These are phyloP conservation scores for Syritta pipiens DNA, from an alignment of 2,888 invertebrate genomes.

Conservation along the genomic window DNA sequence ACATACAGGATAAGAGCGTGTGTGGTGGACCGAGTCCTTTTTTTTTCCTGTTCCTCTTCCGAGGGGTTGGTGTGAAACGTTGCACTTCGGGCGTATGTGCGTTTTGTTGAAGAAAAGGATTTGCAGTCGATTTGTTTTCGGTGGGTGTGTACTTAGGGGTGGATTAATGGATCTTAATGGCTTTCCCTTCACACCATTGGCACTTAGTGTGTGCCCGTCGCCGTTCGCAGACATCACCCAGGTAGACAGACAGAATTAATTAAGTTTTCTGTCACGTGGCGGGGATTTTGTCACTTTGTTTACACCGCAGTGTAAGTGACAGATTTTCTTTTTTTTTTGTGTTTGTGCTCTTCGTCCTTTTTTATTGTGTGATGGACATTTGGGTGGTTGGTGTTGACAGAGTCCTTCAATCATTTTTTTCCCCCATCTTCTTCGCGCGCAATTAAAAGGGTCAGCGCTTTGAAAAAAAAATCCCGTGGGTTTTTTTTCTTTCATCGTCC, in stretches of 20 bases:
- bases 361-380: slow-evolving; percentile 11
- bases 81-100: slow-evolving; percentile 74
- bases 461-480: too few relatives aligned
- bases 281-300: slow-evolving; percentile 67
- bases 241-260: slow-evolving; percentile 64
- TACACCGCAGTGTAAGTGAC: slow-evolving; percentile 65
- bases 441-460: slow-evolving; percentile 39
- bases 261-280: slow-evolving; percentile 68
- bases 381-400: slow-evolving; percentile 41
- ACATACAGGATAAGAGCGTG: slow-evolving; percentile 67
- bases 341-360: slow-evolving; percentile 14
- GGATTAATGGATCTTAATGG: slow-evolving; percentile 68
- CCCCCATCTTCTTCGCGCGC: neutral
- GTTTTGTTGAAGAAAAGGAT: slow-evolving; percentile 66
- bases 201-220: slow-evolving; percentile 34
- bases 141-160: slow-evolving; percentile 59
- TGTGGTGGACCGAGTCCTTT: slow-evolving; percentile 5
- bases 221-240: slow-evolving; percentile 30
- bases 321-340: slow-evolving; percentile 54
- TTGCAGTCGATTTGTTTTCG: slow-evolving; percentile 64
- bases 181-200: slow-evolving; percentile 48
- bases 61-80: slow-evolving; percentile 77
- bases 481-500: neutral
- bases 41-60: neutral
- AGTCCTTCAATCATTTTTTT: slow-evolving; percentile 23